Conservation (phyloP, 2,113 vertebrate species). For the Bothrops jararaca region DNA sequence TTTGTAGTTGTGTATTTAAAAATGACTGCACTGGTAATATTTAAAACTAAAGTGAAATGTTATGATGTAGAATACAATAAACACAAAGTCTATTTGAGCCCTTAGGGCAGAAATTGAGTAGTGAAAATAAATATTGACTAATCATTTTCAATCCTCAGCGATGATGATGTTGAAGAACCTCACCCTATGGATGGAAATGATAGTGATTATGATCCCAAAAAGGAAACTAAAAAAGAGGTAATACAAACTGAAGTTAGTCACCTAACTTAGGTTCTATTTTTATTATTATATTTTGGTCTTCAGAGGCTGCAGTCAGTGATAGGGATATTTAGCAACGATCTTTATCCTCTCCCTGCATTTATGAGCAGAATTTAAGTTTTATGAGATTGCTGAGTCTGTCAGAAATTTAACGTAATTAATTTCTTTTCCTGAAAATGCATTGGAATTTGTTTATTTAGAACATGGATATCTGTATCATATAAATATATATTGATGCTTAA, state of each 20-base stretch:
- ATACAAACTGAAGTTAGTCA: conserved; percentile 17
- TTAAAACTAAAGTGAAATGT: neutral
- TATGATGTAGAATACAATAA: neutral
- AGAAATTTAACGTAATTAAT: neutral
- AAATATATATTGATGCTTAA: neutral
- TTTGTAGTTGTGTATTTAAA: neutral
- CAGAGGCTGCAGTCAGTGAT: neutral
- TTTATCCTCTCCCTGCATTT: neutral
- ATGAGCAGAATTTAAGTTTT: neutral
- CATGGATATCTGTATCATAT: neutral
- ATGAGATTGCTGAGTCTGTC: neutral
- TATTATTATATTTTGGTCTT: neutral
- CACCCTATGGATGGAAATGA: conserved; percentile 90
- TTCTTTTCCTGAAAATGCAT: neutral
- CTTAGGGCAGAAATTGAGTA: neutral
- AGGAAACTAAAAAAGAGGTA: conserved; percentile 97
- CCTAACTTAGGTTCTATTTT: neutral
- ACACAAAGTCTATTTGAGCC: conserved; percentile 1
- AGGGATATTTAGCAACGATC: neutral
- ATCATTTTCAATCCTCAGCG: conserved; percentile 74
- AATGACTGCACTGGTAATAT: neutral
- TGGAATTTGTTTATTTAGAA: neutral
- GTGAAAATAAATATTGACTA: conserved; percentile 28
- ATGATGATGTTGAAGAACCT: conserved; percentile 91
- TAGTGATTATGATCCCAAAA: conserved; percentile 96